phyloP scores from a whole-genome alignment of 2,113 vertebrate genomes.

The Urocynchramus pylzowi region DNA sequence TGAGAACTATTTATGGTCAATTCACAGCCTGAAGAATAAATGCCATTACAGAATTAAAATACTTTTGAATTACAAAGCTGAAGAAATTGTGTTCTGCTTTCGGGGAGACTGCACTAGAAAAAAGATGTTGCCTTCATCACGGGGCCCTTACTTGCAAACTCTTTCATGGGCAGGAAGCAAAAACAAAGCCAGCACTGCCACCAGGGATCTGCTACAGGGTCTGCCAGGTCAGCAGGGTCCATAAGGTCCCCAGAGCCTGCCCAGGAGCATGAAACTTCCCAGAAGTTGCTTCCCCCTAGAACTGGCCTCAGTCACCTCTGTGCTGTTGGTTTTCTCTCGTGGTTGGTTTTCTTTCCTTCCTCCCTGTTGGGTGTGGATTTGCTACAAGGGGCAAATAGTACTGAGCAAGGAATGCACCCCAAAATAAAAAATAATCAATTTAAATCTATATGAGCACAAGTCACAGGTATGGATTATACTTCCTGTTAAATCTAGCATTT shows the following conservation, averaged over 20 bases:
- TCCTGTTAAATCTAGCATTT: neutral
- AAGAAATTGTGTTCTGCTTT: neutral
- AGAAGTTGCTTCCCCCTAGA: neutral
- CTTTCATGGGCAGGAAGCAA: neutral
- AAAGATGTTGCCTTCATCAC: neutral
- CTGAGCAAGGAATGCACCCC: neutral
- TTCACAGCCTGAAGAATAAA: constrained; percentile 49
- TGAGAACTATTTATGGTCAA: constrained; percentile 41
- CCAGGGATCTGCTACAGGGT: neutral
- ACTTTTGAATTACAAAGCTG: constrained; percentile 11
- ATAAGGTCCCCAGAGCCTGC: neutral
- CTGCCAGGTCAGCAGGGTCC: neutral
- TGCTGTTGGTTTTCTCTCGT: neutral
- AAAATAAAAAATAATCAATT: neutral
- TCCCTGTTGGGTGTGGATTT: neutral
- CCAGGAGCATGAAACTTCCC: neutral
- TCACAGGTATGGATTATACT: neutral
- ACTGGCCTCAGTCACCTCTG: neutral
- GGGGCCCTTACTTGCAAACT: neutral
- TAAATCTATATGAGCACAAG: neutral
- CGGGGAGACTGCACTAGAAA: neutral
- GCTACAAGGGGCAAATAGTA: neutral
- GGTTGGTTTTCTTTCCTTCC: neutral
- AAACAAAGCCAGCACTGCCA: neutral
- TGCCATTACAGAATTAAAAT: constrained; percentile 13